Base-by-base conservation (phyloP, 2,797 vertebrate genomes). In the Clarias fuscus region DNA sequence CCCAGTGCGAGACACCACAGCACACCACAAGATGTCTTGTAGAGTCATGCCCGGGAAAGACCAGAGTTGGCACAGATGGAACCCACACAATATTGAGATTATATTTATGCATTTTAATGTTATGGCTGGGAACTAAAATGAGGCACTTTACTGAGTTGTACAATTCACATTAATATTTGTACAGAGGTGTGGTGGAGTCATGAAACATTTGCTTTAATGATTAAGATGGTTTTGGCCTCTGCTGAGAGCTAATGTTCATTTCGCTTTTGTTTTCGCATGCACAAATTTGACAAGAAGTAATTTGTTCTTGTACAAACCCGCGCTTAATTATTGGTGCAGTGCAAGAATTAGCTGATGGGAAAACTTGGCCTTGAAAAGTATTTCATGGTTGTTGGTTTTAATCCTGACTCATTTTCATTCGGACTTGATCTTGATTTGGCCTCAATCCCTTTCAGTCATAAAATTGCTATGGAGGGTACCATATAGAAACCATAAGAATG, bases 371-470 rank as follows among this genome's bases (percentile, higher is more conserved):
- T 76, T 30, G 43, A 76, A 56, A 76, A 8, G n/a, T 17, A 7
- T 30, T 76, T 76, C n/a, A 76, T 76, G n/a, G 48, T 27, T 76
- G 53, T n/a, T 76, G 24, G n/a, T 76, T 24, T 75, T 13, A 76
- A 75, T 56, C 72, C n/a, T 75, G 24, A 53, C 43, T 56, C 14
- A 27, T 72, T 73, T 48, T 40, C 22, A 24, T 48, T 48, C 13
- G 22, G 20, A 48, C 71, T 13, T 24, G 7, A 48, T 24, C 71
- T 43, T 73, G 30, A 37, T 18, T 20, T 37, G 17, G 30, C 27
- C 17, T 33, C 1, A 15, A 37, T 30, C 30, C 3, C 15, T 37
- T 37, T 70, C 7, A 4, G 22, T 5, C 33, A 71, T 40, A 33
- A 40, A 20, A 40, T 71, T 40, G 40, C 37, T 40, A 8, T 71